Evolutionary conservation across 2,888 invertebrate species (phyloP).

Genomic region (Scrobipalpa atriplicella): DNA sequence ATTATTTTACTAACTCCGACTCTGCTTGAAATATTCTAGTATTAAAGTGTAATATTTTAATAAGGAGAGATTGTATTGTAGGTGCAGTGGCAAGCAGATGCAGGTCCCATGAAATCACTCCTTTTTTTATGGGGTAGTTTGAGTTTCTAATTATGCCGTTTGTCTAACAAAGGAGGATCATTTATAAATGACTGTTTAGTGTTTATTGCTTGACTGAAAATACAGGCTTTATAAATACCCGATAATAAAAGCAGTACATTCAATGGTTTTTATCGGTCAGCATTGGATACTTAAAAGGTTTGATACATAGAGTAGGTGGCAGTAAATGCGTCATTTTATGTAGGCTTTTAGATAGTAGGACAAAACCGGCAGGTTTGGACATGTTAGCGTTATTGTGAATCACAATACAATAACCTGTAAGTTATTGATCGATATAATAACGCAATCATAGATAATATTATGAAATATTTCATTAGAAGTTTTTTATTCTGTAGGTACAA

Average conservation of each 20-base stretch:
- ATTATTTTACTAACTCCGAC: neutral
- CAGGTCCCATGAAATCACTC: too few species aligned
- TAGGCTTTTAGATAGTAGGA: neutral
- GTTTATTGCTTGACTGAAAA: too few species aligned
- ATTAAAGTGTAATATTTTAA: neutral
- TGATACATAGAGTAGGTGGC: neutral
- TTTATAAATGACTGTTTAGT: too few species aligned
- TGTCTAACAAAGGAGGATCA: too few species aligned
- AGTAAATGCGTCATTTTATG: neutral
- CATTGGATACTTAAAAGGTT: neutral
- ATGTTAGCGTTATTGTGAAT: conserved; percentile 31
- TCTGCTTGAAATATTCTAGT: neutral
- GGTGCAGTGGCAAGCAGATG: too few species aligned
- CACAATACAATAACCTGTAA: conserved; percentile 16
- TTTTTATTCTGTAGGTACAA: too few species aligned
- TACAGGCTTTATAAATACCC: too few species aligned
- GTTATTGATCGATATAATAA: neutral
- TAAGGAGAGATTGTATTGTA: too few species aligned
- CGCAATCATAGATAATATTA: conserved; percentile 6
- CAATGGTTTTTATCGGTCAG: too few species aligned
- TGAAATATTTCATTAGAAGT: neutral
- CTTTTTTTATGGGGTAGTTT: too few species aligned
- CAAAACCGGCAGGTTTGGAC: conserved; percentile 27
- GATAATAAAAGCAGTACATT: too few species aligned
- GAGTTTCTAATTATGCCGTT: too few species aligned